Base-by-base conservation (phyloP, 1,140 invertebrate species). In the Chrysomallon squamiferum region DNA sequence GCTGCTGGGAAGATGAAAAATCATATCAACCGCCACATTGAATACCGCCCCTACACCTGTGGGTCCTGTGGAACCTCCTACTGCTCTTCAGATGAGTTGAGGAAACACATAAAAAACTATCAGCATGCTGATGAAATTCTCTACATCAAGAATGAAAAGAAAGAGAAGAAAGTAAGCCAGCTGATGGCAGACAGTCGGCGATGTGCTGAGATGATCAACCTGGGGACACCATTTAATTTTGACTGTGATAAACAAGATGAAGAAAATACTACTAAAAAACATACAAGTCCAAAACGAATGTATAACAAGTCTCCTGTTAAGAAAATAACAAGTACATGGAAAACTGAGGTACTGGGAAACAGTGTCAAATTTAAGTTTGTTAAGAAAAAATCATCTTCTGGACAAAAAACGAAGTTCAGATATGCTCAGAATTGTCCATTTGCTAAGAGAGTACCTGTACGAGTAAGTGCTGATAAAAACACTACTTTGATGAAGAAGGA, bases 41-140 rank as follows among this genome's bases (percentile, higher is more conserved):
- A 65, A 47, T 73, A 73, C 57, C 52, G 67, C 2, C 71, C 71
- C 18, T 73, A 73, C 62, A 69, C 67, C 25, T 73, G 71, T 52
- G 58, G 41, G 13, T 64, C 68, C 32, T 73, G 71, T 57, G 59
- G 67, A 0, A 41, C 65, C 6, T 64, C 63, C 41, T 73, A 66
- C 43, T 62, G 67, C 11, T 73, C 71, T 18, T 65, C 71, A n/a
- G 71, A 73, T 60, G 67, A 73, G 59, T 65, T 68, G 41, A 49
- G 71, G 7, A 62, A 68, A n/a, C 71, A 73, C 49, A 59, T 65
- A 22, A 52, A 67, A 27, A 57, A 50, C 41, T 50, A 62, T 30
- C 33, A 30, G 11, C 66, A 68, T 47, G 54, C 61, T 32, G 66
- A 68, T 38, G 62, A 61, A 7, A 58, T 68, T 43, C 59, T 50